These are phyloP conservation scores for Bombyx mandarina DNA, from an alignment of 1,140 invertebrate species.

Conservation along the genomic window DNA sequence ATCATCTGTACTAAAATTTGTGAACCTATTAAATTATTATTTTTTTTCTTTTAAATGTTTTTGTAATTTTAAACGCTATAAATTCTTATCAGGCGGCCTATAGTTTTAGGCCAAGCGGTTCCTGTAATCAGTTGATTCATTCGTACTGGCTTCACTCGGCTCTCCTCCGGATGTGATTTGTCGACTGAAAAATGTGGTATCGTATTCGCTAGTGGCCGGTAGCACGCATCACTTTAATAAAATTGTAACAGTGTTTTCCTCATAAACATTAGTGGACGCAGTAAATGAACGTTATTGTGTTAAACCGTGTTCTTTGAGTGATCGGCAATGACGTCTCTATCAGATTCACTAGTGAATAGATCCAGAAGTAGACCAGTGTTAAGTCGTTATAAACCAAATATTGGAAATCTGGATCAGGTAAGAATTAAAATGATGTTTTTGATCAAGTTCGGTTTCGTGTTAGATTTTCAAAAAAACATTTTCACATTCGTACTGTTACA, in stretches of 20 bases:
- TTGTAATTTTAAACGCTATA: conserved; percentile 5
- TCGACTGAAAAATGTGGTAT: conserved; percentile 65
- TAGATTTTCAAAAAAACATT: background rate
- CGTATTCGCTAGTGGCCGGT: conserved; percentile 41
- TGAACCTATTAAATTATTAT: background rate
- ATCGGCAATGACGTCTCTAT: conserved; percentile 45
- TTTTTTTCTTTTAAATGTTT: conserved; percentile 9
- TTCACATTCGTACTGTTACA: background rate
- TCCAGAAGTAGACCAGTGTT: conserved; percentile 52
- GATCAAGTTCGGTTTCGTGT: no score
- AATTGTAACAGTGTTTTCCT: conserved; percentile 57
- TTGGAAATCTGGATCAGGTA: conserved; percentile 42
- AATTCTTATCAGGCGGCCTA: conserved; percentile 40
- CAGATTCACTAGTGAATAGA: conserved; percentile 48
- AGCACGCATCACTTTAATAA: conserved; percentile 34
- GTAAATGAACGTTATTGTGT: conserved; percentile 6
- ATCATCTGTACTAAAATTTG: background rate
- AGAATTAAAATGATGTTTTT: conserved; percentile 13
- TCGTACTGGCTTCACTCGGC: conserved; percentile 32
- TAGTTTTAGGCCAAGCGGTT: conserved; percentile 33
- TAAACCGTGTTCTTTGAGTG: conserved; percentile 16
- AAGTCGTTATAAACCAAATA: conserved; percentile 42
- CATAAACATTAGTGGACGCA: conserved; percentile 28
- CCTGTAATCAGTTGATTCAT: conserved; percentile 54
- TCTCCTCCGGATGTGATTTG: conserved; percentile 67